Evolutionary conservation across 2,113 vertebrate species (phyloP).

Genomic region (Psilopsiagon aymara): DNA sequence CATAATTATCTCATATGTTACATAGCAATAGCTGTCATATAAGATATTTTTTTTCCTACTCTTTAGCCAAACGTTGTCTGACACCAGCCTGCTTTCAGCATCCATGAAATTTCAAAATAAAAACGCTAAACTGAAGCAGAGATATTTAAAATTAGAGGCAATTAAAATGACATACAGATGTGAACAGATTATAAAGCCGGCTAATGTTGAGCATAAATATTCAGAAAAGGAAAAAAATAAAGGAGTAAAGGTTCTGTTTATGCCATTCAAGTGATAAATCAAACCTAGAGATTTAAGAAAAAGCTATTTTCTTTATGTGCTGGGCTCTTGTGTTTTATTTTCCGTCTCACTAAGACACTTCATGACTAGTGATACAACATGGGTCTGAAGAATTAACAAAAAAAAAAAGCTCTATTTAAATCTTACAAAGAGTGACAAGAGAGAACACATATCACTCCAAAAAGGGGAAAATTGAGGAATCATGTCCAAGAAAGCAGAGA

Average conservation of each 20-base stretch:
- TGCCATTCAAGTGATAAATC: background rate
- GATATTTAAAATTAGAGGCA: background rate
- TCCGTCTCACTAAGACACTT: background rate
- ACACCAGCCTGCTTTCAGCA: background rate
- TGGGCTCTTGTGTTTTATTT: background rate
- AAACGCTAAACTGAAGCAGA: background rate
- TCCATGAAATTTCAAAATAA: background rate
- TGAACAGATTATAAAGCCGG: background rate
- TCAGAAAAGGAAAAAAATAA: background rate
- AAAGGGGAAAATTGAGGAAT: background rate
- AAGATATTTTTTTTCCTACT: background rate
- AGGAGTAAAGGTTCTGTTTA: background rate
- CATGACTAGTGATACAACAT: background rate
- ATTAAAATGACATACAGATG: background rate
- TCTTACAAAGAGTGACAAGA: background rate
- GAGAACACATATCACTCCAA: background rate
- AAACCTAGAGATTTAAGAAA: background rate
- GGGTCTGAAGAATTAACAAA: background rate
- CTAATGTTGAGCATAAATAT: background rate
- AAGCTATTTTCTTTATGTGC: background rate
- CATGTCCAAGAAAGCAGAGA: background rate
- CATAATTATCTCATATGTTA: background rate
- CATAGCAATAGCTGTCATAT: background rate
- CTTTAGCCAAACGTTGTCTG: background rate
- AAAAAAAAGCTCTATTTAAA: background rate